Base-by-base conservation (phyloP, 2,113 vertebrate species). In the Eupsittula cactorum region DNA sequence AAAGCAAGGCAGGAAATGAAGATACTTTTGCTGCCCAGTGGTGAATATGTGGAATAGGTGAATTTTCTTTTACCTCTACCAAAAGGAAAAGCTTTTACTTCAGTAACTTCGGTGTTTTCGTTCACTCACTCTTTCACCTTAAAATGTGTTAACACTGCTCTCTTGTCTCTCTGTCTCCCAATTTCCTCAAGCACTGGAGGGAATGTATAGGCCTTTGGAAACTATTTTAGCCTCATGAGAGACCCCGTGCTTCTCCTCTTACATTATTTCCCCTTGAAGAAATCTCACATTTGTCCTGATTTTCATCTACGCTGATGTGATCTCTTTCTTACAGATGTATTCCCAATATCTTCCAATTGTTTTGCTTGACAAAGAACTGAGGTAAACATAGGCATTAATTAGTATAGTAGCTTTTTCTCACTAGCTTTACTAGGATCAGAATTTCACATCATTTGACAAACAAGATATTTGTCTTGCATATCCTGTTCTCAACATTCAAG, bases 221-320 rank as follows among this genome's bases (percentile, higher is more conserved):
- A 82, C 11, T 18, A 25, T 81, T 91, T 78, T 73, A 71, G 21
- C 31, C 31, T 80, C 25, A 9, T 17, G 68, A 57, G 19, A 78
- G 23, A 75, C 1, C 41, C 1, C 1, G 0, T 65, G 41, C 25
- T 42, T 76, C 46, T 59, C 20, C 33, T 80, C 55, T 76, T 49
- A 64, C 15, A 49, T 62, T 50, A 63, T 92, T 76, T 74, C 14
- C 15, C 29, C 39, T 41, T 78, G 29, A 76, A 76, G 23, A 84
- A 86, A 73, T 67, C 50, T 71, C 33, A 42, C 1, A 35, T 79
- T 91, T 60, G 24, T 88, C 12, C 73, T 31, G 24, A 75, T 81
- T 86, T 80, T 78, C 37, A 86, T 67, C 12, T 14, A 73, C 6
- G 25, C 4, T 44, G 15, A 73, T 57, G 12, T 37, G 63, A 59